These are phyloP conservation scores for Hirudo medicinalis DNA, from an alignment of 1,140 invertebrate species.

Conservation along the genomic window DNA sequence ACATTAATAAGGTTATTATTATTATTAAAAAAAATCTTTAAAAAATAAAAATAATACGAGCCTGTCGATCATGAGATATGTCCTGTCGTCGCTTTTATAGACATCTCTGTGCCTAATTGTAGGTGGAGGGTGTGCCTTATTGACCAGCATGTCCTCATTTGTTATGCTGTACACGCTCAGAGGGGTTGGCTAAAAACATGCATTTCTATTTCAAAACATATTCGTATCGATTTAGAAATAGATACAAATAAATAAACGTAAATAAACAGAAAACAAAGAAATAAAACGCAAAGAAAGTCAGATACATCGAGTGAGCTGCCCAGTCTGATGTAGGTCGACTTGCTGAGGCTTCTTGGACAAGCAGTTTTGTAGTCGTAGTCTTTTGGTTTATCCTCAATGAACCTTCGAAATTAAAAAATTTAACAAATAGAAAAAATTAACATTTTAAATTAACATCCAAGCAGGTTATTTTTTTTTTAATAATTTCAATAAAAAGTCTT, in stretches of 20 bases:
- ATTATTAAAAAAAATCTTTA: too few relatives aligned
- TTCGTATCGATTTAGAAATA: too few relatives aligned
- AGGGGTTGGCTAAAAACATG: constrained; percentile 1
- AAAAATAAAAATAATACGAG: too few relatives aligned
- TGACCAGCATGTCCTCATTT: background rate
- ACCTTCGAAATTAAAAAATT: background rate
- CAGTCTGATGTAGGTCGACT: background rate
- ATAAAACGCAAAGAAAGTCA: too few relatives aligned
- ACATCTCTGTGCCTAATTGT: background rate
- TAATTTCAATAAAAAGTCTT: too few relatives aligned
- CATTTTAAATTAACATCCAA: background rate
- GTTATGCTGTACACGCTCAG: background rate
- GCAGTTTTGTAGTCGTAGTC: background rate
- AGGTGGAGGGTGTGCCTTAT: background rate
- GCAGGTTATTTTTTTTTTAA: background rate
- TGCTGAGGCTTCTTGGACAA: background rate
- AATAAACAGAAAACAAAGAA: too few relatives aligned
- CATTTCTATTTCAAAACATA: background rate
- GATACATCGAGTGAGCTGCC: background rate
- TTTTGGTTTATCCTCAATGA: background rate
- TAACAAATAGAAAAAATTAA: too few relatives aligned
- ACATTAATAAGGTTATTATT: too few relatives aligned
- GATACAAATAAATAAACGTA: too few relatives aligned
- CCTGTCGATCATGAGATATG: background rate
- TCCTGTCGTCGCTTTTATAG: background rate